Percentiles rank a stretch among this genome's conserved stretches.
Evolutionary conservation across 2,797 vertebrate genomes (phyloP).

Genomic region (Morelia viridis): DNA sequence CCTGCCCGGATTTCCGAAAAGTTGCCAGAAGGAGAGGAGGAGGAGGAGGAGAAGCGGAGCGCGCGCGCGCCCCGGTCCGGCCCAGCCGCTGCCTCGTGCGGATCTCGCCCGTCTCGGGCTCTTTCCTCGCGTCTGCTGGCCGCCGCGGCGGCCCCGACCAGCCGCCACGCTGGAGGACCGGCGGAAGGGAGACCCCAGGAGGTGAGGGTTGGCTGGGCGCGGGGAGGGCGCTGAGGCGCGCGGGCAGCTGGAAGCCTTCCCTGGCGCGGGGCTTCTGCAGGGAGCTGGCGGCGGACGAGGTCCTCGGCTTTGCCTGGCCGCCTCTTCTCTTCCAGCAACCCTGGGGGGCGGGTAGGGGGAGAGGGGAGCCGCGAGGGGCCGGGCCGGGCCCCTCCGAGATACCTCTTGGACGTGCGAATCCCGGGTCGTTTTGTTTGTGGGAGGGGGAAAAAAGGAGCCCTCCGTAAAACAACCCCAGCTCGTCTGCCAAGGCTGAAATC

Average conservation of each 20-base stretch:
- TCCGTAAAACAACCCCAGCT: not conserved
- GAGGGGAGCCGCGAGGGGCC: not conserved
- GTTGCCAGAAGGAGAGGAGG: not conserved
- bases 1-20: not conserved
- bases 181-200: constrained; percentile 60
- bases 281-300: not conserved
- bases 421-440: not conserved
- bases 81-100: not conserved
- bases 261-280: not conserved
- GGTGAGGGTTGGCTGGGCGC: constrained; percentile 14
- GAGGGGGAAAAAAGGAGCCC: no score
- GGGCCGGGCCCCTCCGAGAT: no score
- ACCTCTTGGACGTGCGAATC: no score
- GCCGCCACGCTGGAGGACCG: constrained; percentile 59
- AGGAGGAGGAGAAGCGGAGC: not conserved
- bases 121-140: not conserved
- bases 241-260: no score
- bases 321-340: not conserved
- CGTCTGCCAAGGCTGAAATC: not conserved
- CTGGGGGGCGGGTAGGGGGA: not conserved
- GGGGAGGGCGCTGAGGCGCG: not conserved
- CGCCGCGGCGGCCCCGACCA: constrained; percentile 19
- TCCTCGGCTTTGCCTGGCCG: not conserved
- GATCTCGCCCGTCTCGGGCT: not conserved
- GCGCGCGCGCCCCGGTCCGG: not conserved